Conservation (phyloP, 2,797 vertebrate genomes). For the Crocidura indochinensis region DNA sequence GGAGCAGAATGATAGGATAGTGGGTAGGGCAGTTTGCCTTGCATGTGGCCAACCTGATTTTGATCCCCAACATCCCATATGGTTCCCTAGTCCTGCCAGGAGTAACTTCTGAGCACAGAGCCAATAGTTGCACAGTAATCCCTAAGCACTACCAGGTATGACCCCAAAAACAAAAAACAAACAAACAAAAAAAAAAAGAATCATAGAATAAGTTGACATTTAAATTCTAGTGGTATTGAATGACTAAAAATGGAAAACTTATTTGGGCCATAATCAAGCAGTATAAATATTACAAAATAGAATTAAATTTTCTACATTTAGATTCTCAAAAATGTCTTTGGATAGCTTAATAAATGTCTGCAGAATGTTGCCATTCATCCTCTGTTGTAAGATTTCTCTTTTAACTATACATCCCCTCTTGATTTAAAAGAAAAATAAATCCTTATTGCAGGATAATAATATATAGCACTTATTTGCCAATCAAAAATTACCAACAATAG, state of each 20-base stretch:
- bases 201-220: background rate
- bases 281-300: constrained; percentile 43
- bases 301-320: constrained; percentile 49
- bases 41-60: too few relatives aligned
- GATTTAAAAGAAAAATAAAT: constrained; percentile 23
- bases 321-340: constrained; percentile 49
- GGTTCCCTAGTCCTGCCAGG: too few relatives aligned
- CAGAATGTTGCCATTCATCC: constrained; percentile 2
- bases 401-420: constrained; percentile 17
- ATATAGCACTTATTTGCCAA: constrained; percentile 17
- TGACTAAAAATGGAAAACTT: background rate
- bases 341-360: background rate
- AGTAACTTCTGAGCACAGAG: too few relatives aligned
- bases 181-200: background rate
- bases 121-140: too few relatives aligned
- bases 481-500: constrained; percentile 4
- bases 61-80: too few relatives aligned
- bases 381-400: constrained; percentile 27
- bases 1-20: too few relatives aligned
- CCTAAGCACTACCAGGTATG: too few relatives aligned
- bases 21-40: too few relatives aligned
- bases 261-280: constrained; percentile 40
- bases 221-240: background rate
- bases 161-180: too few relatives aligned
- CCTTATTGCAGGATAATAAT: background rate